A percentile compares a stretch with the other conserved stretches of the same genome.
Conservation (phyloP, 2,113 vertebrate genomes). For the Heloderma charlesbogerti region DNA sequence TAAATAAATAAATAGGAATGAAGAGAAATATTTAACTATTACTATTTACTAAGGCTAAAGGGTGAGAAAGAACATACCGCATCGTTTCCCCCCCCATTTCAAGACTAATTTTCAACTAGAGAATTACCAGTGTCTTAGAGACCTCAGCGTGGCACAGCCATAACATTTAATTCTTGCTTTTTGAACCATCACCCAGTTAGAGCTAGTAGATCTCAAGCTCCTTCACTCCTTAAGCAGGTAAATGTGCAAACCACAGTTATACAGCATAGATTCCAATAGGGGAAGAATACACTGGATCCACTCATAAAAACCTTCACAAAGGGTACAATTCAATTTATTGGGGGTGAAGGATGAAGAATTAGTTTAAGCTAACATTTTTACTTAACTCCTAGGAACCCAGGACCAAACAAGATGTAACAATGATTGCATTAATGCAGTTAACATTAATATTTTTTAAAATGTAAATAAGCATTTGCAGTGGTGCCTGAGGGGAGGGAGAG, state of each 20-base stretch:
- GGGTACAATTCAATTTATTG: background rate
- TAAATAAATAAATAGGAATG: no score
- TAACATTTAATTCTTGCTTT: background rate
- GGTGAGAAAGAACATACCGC: no score
- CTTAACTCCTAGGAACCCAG: background rate
- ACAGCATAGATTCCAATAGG: background rate
- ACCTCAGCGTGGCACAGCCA: background rate
- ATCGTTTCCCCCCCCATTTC: background rate
- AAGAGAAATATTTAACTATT: background rate
- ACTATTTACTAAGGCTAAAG: no score
- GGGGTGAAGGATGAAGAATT: background rate
- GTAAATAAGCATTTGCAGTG: no score
- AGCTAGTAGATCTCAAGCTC: no score
- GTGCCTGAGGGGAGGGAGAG: no score
- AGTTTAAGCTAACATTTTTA: background rate
- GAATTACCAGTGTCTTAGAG: background rate
- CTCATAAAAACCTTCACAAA: background rate
- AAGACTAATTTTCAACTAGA: background rate
- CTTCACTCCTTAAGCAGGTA: background rate
- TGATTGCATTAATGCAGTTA: background rate
- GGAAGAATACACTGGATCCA: background rate
- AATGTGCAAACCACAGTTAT: background rate
- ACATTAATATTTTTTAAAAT: no score
- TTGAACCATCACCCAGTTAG: no score
- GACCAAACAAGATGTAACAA: background rate